These are phyloP conservation scores for Falco novaeseelandiae DNA, from an alignment of 2,797 vertebrate genomes.

Conservation along the genomic window DNA sequence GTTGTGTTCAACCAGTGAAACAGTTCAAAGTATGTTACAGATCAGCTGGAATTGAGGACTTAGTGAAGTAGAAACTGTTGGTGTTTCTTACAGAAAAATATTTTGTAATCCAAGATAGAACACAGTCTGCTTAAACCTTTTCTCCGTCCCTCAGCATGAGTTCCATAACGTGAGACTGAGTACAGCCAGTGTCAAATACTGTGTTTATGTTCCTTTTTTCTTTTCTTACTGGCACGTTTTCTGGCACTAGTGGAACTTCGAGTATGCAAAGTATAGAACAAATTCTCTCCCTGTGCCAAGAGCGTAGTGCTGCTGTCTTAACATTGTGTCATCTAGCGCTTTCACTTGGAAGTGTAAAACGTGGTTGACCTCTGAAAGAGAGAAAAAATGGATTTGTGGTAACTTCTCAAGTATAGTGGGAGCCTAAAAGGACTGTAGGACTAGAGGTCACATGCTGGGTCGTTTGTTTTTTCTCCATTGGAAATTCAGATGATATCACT, in stretches of 20 bases:
- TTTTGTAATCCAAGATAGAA: not conserved
- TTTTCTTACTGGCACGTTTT: not conserved
- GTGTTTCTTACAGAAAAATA: not conserved
- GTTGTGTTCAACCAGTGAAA: not conserved
- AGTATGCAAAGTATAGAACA: not conserved
- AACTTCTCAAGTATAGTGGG: not conserved
- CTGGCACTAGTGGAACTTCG: not conserved
- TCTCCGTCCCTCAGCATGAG: not conserved
- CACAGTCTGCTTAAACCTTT: accelerated
- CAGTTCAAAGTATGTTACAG: not conserved
- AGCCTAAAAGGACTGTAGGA: not conserved
- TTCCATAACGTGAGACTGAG: not conserved
- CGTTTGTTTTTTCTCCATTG: not conserved
- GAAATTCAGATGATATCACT: not conserved
- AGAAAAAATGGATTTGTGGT: not conserved
- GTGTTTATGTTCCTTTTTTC: not conserved
- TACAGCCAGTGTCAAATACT: not conserved
- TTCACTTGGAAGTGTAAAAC: not conserved
- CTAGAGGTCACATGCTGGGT: not conserved
- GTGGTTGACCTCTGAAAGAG: not conserved
- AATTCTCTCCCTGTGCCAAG: not conserved
- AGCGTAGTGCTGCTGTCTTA: not conserved
- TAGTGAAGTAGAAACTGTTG: not conserved
- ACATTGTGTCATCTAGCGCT: not conserved
- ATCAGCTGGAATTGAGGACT: not conserved